Evolutionary conservation across 37 sponge, comb jelly and placozoan genomes (phyloP).

Genomic region (Spongilla lacustris): DNA sequence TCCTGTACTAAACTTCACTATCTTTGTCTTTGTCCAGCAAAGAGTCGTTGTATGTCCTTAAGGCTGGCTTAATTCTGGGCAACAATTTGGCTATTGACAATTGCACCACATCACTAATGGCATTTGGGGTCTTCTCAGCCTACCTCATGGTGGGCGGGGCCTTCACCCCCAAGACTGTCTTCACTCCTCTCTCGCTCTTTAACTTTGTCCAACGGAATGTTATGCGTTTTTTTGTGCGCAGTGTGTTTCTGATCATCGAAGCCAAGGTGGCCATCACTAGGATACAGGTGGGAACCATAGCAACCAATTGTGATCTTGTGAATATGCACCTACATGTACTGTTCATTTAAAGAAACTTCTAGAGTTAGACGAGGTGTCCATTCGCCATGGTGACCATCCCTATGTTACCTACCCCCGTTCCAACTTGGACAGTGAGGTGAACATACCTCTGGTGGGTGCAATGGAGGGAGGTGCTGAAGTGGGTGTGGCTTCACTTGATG

Average conservation of each 20-base stretch:
- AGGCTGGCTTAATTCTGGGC: conserved; percentile 24
- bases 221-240: conserved; percentile 16
- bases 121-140: conserved; percentile 16
- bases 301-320: neutral
- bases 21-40: conserved; percentile 4
- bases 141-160: conserved; percentile 15
- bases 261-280: conserved; percentile 29
- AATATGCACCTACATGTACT: neutral
- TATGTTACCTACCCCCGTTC: too few species aligned
- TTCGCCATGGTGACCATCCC: too few species aligned
- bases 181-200: conserved; percentile 34
- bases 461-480: too few species aligned
- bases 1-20: too few species aligned
- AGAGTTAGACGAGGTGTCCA: too few species aligned
- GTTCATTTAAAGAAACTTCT: too few species aligned
- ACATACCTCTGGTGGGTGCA: too few species aligned
- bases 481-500: too few species aligned
- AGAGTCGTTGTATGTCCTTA: conserved; percentile 8
- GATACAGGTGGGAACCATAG: conserved; percentile 32
- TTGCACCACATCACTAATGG: conserved; percentile 6
- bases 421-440: too few species aligned
- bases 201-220: conserved; percentile 25
- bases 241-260: conserved; percentile 19
- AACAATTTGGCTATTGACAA: neutral
- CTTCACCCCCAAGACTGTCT: conserved; percentile 36